Evolutionary conservation across 2,113 vertebrate species (phyloP).

Genomic region (Pseudorhombus dupliciocellatus): DNA sequence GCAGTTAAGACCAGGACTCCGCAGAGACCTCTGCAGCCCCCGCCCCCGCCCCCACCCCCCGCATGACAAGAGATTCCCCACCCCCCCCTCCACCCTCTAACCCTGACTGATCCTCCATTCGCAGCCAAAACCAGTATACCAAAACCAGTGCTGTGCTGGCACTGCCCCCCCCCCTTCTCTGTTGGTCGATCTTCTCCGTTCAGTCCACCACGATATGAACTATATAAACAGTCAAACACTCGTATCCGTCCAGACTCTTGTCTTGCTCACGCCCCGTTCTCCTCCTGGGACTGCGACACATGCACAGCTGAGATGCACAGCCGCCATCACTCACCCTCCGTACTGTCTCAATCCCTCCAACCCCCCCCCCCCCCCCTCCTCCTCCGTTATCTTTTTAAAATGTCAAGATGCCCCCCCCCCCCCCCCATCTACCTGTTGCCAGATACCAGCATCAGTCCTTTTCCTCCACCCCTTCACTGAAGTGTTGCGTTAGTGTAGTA

Average conservation of each 20-base stretch:
- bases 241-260: slow-evolving; percentile 72
- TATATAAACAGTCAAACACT: slow-evolving; percentile 33
- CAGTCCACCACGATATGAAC: slow-evolving; percentile 38
- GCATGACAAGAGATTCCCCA: slow-evolving; percentile 66
- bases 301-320: slow-evolving; percentile 27
- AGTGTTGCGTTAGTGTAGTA: slow-evolving; percentile 19
- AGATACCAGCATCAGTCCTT: slow-evolving; percentile 43
- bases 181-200: slow-evolving; percentile 15
- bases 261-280: slow-evolving; percentile 23
- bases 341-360: slow-evolving; percentile 18
- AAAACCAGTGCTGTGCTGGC: slow-evolving; percentile 79
- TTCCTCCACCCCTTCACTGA: slow-evolving; percentile 11
- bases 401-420: slow-evolving; percentile 3
- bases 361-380: background rate
- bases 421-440: slow-evolving; percentile 16
- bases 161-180: slow-evolving; percentile 28
- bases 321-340: slow-evolving; percentile 15
- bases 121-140: slow-evolving; percentile 84
- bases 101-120: slow-evolving; percentile 67
- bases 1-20: slow-evolving; percentile 84
- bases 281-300: slow-evolving; percentile 23
- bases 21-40: slow-evolving; percentile 28
- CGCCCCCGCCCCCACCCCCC: slow-evolving; percentile 28
- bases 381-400: background rate
- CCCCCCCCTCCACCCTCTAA: slow-evolving; percentile 21